Conservation (phyloP, 2,797 vertebrate genomes). For the Acestrorhynchus altus region DNA sequence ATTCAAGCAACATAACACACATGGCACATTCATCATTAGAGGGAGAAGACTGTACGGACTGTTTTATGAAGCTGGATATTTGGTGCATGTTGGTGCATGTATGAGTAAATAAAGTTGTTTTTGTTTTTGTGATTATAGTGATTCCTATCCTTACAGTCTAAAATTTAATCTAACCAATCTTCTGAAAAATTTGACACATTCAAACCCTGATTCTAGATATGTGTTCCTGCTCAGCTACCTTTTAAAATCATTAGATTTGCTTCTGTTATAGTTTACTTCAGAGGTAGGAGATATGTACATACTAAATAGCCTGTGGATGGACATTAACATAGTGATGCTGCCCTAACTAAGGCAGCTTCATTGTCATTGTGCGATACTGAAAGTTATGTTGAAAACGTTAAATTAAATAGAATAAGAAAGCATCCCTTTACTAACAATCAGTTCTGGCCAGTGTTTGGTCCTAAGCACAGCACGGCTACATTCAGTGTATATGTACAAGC, state of each 20-base stretch:
- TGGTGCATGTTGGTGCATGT: not conserved
- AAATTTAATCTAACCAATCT: not conserved
- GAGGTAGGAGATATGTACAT: not conserved
- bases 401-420: not conserved
- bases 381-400: not conserved
- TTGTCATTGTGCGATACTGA: not conserved
- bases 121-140: not conserved
- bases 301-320: not conserved
- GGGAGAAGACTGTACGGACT: not conserved
- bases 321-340: slow-evolving; percentile 9
- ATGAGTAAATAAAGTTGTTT: not conserved
- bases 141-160: not conserved
- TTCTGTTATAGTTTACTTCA: not conserved
- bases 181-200: not conserved
- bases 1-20: slow-evolving; percentile 69
- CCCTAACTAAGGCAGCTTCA: not conserved
- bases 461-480: slow-evolving; percentile 1
- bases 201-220: not conserved
- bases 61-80: not conserved
- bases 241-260: not conserved
- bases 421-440: not conserved
- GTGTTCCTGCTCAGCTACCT: not conserved
- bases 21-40: not conserved
- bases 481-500: slow-evolving; percentile 24
- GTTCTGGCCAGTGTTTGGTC: not conserved